Conservation (phyloP, 2,888 invertebrate genomes). For the Heterodera filipjevi region DNA sequence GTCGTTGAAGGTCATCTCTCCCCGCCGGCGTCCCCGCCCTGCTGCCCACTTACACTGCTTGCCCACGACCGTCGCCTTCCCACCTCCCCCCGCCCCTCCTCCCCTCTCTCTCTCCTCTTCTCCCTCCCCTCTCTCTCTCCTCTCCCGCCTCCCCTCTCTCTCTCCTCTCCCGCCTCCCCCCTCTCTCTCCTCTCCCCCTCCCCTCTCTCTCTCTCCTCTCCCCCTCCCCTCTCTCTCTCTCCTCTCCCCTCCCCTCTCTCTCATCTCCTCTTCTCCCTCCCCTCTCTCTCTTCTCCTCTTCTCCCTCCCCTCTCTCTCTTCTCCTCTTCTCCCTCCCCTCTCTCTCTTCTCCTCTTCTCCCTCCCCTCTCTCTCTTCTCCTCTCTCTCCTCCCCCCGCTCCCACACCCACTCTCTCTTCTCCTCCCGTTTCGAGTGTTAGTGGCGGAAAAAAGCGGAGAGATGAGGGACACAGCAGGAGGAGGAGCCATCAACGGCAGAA, state of each 20-base stretch:
- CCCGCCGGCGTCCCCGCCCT: not conserved
- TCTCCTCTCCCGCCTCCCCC: too few relatives aligned
- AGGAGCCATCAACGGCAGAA: not conserved
- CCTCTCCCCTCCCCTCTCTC: not conserved
- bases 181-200: not conserved
- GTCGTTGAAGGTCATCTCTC: constrained; percentile 7
- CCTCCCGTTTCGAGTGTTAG: constrained; percentile 2
- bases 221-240: not conserved
- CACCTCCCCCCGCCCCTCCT: not conserved
- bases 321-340: too few relatives aligned
- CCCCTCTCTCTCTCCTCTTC: not conserved
- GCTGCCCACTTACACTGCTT: not conserved
- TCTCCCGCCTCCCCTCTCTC: not conserved
- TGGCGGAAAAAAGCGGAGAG: not conserved
- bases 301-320: not conserved
- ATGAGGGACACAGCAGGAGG: not conserved
- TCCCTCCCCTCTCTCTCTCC: not conserved
- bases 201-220: not conserved
- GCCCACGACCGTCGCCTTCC: not conserved
- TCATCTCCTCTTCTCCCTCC: not conserved
- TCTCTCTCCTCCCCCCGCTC: not conserved
- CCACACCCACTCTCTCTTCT: too few relatives aligned
- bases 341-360: not conserved
- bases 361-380: not conserved
- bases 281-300: not conserved